Evolutionary conservation across 2,797 vertebrate genomes (phyloP).

Genomic region (Synanceia verrucosa): DNA sequence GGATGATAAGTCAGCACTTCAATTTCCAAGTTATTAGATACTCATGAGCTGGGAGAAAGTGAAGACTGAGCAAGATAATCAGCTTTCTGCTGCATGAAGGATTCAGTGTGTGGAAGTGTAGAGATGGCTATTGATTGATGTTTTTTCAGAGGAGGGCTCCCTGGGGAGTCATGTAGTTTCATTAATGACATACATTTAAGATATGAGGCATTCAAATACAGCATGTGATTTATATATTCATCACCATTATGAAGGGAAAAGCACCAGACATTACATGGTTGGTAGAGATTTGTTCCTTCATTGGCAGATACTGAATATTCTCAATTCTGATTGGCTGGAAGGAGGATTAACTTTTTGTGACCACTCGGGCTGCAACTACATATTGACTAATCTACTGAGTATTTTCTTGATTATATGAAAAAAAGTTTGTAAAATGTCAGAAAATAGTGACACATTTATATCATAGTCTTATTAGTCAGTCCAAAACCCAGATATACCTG

Average conservation of each 20-base stretch:
- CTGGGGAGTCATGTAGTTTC: slow-evolving; percentile 9
- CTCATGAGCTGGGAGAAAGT: slow-evolving; percentile 34
- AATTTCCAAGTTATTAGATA: slow-evolving; percentile 55
- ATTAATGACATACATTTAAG: slow-evolving; percentile 21
- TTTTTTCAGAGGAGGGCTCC: background rate
- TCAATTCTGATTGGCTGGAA: background rate
- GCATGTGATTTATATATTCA: background rate
- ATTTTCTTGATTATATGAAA: too few relatives aligned
- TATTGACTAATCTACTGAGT: too few relatives aligned
- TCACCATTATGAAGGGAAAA: background rate
- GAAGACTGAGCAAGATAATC: slow-evolving; percentile 18
- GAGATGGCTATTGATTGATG: slow-evolving; percentile 28
- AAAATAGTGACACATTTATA: too few relatives aligned
- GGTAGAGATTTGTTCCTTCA: background rate
- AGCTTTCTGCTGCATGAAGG: slow-evolving; percentile 10
- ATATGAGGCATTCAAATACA: background rate
- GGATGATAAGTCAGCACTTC: slow-evolving; percentile 43
- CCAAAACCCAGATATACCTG: too few relatives aligned
- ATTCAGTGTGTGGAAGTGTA: background rate
- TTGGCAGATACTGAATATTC: background rate
- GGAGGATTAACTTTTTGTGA: background rate
- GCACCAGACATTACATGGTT: background rate
- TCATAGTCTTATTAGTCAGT: too few relatives aligned
- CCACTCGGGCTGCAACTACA: too few relatives aligned
- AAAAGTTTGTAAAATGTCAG: too few relatives aligned